Evolutionary conservation across 2,797 vertebrate species (phyloP).

Genomic region (Leontopithecus rosalia): DNA sequence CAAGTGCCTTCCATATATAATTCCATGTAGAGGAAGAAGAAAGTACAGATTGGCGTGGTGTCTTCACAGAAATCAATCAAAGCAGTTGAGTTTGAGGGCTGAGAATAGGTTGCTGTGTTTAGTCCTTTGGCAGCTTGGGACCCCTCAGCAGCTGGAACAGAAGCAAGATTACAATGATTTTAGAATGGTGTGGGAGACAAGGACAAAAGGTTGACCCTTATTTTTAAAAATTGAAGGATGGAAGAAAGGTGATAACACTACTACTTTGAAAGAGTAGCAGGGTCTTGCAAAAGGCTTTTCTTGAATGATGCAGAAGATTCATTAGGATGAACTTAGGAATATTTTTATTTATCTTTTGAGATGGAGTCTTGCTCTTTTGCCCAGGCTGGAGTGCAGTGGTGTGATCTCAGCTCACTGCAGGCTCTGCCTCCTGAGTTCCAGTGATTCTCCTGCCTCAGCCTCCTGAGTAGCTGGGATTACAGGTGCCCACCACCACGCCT

Average conservation of each 20-base stretch:
- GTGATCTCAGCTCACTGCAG: background rate
- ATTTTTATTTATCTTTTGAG: background rate
- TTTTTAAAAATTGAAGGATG: background rate
- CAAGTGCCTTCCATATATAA: background rate
- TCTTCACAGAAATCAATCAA: background rate
- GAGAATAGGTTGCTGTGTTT: background rate
- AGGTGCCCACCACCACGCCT: no score
- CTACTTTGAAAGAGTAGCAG: background rate
- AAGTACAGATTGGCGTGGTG: background rate
- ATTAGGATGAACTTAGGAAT: background rate
- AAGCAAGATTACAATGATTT: background rate
- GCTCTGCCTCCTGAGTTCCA: background rate
- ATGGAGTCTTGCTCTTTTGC: background rate
- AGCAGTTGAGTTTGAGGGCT: background rate
- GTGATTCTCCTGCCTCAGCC: background rate
- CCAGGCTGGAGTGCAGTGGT: background rate
- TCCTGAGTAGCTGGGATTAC: background rate
- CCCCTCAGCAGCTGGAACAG: background rate
- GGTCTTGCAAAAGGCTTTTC: background rate
- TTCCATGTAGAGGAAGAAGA: background rate
- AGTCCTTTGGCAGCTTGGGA: background rate
- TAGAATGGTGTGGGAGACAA: background rate
- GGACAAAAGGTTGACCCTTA: background rate
- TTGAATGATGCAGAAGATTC: background rate
- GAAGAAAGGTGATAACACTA: background rate